Evolutionary conservation across 92 coral and sea anemone genomes (phyloP).

Genomic region (Hydrozoanthus gracilis): DNA sequence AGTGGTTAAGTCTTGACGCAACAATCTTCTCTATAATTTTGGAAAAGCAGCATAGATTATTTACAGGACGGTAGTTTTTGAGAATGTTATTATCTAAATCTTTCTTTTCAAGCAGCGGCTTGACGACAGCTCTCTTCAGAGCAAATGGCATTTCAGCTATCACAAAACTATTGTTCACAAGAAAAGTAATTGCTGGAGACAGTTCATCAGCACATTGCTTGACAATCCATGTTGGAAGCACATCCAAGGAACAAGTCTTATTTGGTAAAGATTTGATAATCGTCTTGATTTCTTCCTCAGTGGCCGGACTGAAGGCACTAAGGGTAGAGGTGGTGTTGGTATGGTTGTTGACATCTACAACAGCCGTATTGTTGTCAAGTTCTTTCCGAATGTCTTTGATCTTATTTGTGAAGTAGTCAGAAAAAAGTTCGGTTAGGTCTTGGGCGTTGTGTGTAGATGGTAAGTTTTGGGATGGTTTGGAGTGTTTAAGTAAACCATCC

Average conservation of each 20-base stretch:
- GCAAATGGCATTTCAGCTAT: neutral
- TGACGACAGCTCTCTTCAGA: neutral
- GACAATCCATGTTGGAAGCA: neutral
- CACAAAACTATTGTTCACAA: neutral
- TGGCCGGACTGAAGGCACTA: neutral
- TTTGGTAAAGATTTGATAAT: neutral
- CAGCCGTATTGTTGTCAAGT: neutral
- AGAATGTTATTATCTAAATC: neutral
- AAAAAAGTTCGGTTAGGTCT: neutral
- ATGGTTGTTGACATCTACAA: neutral
- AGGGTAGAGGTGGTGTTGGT: neutral
- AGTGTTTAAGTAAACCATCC: neutral
- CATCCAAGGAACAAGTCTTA: neutral
- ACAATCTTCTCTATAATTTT: neutral
- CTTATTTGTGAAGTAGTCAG: neutral
- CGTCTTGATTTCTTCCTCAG: neutral
- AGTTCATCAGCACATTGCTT: neutral
- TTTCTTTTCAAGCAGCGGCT: neutral
- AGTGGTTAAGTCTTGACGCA: neutral
- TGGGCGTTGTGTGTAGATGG: neutral
- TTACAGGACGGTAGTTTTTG: constrained; percentile 17
- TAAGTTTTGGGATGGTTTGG: neutral
- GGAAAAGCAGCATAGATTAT: neutral
- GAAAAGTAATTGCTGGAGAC: neutral
- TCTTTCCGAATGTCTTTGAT: neutral